phyloP scores from a whole-genome alignment of 1,140 invertebrate genomes.

The Drosophila sulfurigaster region DNA sequence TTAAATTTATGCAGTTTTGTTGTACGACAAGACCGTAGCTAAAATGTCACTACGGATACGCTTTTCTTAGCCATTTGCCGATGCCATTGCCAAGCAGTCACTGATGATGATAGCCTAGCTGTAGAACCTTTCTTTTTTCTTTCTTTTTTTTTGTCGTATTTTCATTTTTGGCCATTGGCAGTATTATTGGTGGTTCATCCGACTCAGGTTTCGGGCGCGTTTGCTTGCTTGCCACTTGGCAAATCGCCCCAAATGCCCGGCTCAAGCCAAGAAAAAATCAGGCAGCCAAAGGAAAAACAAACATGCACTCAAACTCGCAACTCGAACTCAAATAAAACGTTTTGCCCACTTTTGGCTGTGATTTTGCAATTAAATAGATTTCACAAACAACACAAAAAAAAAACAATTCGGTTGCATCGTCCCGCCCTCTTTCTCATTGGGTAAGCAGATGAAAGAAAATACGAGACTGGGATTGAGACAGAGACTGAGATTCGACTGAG shows the following conservation, averaged over 20 bases:
- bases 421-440: neutral
- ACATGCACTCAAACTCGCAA: constrained; percentile 34
- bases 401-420: constrained; percentile 6
- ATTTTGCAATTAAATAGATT: constrained; percentile 83
- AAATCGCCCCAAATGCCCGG: constrained; percentile 53
- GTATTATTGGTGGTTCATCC: constrained; percentile 53
- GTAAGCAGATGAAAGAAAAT: constrained; percentile 13
- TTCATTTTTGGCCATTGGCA: constrained; percentile 46
- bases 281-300: constrained; percentile 59
- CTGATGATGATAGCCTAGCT: constrained; percentile 51
- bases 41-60: constrained; percentile 59
- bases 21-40: constrained; percentile 69
- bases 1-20: constrained; percentile 82
- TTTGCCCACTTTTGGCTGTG: constrained; percentile 74
- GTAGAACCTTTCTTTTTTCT: constrained; percentile 7
- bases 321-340: constrained; percentile 46
- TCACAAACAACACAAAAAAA: constrained; percentile 24
- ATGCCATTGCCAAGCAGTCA: constrained; percentile 42
- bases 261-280: constrained; percentile 72
- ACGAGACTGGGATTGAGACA: neutral
- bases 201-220: constrained; percentile 69
- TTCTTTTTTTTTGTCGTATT: neutral
- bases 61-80: constrained; percentile 41
- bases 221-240: constrained; percentile 56
- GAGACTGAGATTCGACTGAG: neutral